phyloP scores from a whole-genome alignment of 2,113 vertebrate species.

The Cacatua alba region DNA sequence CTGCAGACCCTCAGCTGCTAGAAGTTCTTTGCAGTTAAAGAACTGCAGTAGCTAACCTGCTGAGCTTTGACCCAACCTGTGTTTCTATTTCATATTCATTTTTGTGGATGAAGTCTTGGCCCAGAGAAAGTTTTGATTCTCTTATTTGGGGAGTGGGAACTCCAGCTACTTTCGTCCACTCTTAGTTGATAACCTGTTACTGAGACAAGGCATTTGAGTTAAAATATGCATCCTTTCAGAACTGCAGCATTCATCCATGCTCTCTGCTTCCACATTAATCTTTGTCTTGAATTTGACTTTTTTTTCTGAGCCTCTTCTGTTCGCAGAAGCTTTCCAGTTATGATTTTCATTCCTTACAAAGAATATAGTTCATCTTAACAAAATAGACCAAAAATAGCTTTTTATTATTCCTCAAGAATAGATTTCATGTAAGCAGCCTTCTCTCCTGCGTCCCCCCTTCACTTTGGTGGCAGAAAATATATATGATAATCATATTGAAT shows the following conservation, averaged over 20 bases:
- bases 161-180: not conserved
- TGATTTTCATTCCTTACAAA: not conserved
- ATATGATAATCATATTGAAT: not conserved
- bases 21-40: not conserved
- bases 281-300: not conserved
- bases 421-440: not conserved
- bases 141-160: not conserved
- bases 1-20: not conserved
- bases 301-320: not conserved
- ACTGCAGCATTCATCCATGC: not conserved
- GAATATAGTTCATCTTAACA: not conserved
- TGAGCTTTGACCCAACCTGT: not conserved
- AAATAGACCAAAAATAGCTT: not conserved
- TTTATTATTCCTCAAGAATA: not conserved
- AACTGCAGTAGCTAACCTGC: not conserved
- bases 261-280: not conserved
- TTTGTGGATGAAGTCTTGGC: not conserved
- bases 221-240: constrained; percentile 1
- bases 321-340: not conserved
- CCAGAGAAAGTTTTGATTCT: not conserved
- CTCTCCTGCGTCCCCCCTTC: not conserved
- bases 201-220: not conserved
- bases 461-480: not conserved
- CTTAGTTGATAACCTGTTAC: not conserved
- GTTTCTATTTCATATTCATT: not conserved